Conservation (phyloP, 2,113 vertebrate species). For the Hippocampus comes region DNA sequence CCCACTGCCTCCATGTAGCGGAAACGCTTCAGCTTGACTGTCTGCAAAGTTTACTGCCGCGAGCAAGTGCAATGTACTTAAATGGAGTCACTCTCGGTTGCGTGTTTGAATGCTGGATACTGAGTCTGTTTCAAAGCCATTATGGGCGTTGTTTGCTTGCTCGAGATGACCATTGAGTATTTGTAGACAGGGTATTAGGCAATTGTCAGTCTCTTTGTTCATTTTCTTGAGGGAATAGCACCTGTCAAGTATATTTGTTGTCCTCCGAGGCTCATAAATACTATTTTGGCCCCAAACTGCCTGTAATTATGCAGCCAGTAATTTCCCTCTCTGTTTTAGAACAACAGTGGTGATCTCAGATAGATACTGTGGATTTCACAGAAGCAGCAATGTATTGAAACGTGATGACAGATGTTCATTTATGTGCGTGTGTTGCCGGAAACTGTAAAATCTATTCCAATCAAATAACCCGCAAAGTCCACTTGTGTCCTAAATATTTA, state of each 20-base stretch:
- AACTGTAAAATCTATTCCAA: not conserved
- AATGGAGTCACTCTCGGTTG: constrained; percentile 10
- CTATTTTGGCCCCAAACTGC: not conserved
- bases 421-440: not conserved
- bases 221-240: not conserved
- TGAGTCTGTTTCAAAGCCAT: not conserved
- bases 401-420: not conserved
- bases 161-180: not conserved
- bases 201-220: not conserved
- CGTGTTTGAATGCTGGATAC: not conserved
- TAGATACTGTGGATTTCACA: not conserved
- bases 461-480: not conserved
- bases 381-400: not conserved
- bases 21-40: constrained; percentile 7
- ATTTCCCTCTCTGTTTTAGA: not conserved
- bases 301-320: not conserved
- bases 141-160: not conserved
- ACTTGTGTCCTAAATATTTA: no score
- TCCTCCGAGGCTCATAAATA: not conserved
- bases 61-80: constrained; percentile 6
- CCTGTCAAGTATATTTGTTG: not conserved
- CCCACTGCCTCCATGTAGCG: constrained; percentile 24
- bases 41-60: constrained; percentile 10
- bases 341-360: not conserved
- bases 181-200: not conserved